These are phyloP conservation scores for Drosophila setifemur DNA, from an alignment of 1,140 invertebrate species.

Conservation along the genomic window DNA sequence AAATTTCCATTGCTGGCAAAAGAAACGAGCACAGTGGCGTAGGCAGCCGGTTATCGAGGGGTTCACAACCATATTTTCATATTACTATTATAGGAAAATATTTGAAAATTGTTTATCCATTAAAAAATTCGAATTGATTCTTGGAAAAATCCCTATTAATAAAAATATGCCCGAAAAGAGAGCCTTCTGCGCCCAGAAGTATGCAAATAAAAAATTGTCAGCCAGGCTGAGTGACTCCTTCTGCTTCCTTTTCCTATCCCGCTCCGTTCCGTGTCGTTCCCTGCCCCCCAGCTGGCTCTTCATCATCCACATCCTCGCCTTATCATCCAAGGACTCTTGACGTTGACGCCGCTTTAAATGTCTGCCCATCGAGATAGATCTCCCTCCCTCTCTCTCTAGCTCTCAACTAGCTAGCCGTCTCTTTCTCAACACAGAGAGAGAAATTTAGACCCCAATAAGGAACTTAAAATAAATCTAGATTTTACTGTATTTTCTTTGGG, in stretches of 20 bases:
- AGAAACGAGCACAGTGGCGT: neutral
- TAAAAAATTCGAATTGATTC: too few relatives aligned
- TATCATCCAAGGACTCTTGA: conserved; percentile 19
- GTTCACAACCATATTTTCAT: conserved; percentile 26
- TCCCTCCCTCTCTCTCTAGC: neutral
- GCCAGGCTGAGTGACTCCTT: conserved; percentile 27
- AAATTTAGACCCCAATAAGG: neutral
- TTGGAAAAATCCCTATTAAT: too few relatives aligned
- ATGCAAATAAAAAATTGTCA: conserved; percentile 67
- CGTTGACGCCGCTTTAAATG: conserved; percentile 27
- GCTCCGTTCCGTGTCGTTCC: too few relatives aligned
- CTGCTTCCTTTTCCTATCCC: neutral
- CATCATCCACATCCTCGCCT: neutral
- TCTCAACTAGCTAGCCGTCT: neutral
- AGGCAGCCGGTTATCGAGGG: neutral
- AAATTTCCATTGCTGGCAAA: too few relatives aligned
- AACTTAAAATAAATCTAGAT: too few relatives aligned
- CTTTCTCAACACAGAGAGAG: neutral
- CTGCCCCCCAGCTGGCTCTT: neutral
- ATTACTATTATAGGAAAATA: too few relatives aligned
- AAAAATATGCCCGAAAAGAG: too few relatives aligned
- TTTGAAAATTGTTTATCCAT: too few relatives aligned
- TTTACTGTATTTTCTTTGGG: too few relatives aligned
- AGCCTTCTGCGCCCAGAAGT: conserved; percentile 28
- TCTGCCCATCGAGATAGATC: conserved; percentile 13